Conservation (phyloP, 2,797 vertebrate genomes). For the Staurois parvus region DNA sequence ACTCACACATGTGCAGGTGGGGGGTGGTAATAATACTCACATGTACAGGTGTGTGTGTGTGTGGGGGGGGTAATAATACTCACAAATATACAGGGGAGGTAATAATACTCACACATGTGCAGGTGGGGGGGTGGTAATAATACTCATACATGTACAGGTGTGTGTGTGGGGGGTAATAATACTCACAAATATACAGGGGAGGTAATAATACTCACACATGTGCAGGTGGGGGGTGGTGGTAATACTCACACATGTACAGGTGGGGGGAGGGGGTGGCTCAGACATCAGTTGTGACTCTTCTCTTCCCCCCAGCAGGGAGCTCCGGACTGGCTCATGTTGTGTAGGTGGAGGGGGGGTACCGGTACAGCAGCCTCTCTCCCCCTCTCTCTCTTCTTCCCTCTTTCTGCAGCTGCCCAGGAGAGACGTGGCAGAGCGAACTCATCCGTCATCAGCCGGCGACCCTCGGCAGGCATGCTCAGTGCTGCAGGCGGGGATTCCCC, state of each 20-base stretch:
- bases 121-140: neutral
- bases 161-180: neutral
- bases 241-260: conserved; percentile 1
- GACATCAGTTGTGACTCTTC: conserved; percentile 35
- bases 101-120: neutral
- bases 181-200: neutral
- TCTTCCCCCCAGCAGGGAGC: neutral
- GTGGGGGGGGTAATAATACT: no score
- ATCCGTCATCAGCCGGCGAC: conserved; percentile 67
- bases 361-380: neutral
- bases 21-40: neutral
- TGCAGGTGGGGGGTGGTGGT: conserved; percentile 12
- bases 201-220: conserved; percentile 53
- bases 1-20: conserved; percentile 52
- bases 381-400: neutral
- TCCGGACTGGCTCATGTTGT: neutral
- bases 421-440: conserved; percentile 67
- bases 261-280: conserved; percentile 27
- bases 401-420: conserved; percentile 62
- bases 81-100: conserved; percentile 35
- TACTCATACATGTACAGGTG: conserved; percentile 54
- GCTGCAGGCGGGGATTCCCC: neutral
- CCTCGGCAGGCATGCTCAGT: conserved; percentile 8
- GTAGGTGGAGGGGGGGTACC: neutral
- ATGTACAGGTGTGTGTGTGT: neutral